These are phyloP conservation scores for Ligdia adustata DNA, from an alignment of 2,888 invertebrate genomes.

Conservation along the genomic window DNA sequence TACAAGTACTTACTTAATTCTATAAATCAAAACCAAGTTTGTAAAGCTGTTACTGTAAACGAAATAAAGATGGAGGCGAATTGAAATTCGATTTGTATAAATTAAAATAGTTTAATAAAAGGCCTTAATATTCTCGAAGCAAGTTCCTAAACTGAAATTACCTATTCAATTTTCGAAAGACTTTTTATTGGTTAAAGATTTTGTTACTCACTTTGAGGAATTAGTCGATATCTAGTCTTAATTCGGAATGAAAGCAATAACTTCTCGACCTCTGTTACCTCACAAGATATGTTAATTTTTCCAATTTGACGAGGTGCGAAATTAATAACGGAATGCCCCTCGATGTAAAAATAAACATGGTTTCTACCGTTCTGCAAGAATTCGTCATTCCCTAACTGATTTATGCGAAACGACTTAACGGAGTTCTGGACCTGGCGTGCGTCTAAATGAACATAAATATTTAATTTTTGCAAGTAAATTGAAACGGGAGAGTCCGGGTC, in stretches of 20 bases:
- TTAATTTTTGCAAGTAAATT: slow-evolving; percentile 49
- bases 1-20: too few relatives aligned
- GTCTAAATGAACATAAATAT: slow-evolving; percentile 58
- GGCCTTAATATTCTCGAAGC: too few relatives aligned
- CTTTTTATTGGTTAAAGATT: too few relatives aligned
- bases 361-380: slow-evolving; percentile 42
- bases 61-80: too few relatives aligned
- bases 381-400: slow-evolving; percentile 47
- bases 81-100: too few relatives aligned
- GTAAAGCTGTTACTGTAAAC: too few relatives aligned
- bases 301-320: slow-evolving; percentile 15
- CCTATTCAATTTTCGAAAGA: too few relatives aligned
- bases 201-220: too few relatives aligned
- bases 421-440: slow-evolving; percentile 44
- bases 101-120: too few relatives aligned
- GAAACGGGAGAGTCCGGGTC: slow-evolving; percentile 39
- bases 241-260: slow-evolving; percentile 8
- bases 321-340: slow-evolving; percentile 22
- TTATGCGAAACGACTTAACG: slow-evolving; percentile 42
- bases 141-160: too few relatives aligned
- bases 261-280: slow-evolving; percentile 9
- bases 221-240: too few relatives aligned
- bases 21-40: too few relatives aligned
- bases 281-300: slow-evolving; percentile 20
- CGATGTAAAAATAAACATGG: slow-evolving; percentile 33